These are phyloP conservation scores for Nasonia longicornis DNA, from an alignment of 1,140 invertebrate species.

Conservation along the genomic window DNA sequence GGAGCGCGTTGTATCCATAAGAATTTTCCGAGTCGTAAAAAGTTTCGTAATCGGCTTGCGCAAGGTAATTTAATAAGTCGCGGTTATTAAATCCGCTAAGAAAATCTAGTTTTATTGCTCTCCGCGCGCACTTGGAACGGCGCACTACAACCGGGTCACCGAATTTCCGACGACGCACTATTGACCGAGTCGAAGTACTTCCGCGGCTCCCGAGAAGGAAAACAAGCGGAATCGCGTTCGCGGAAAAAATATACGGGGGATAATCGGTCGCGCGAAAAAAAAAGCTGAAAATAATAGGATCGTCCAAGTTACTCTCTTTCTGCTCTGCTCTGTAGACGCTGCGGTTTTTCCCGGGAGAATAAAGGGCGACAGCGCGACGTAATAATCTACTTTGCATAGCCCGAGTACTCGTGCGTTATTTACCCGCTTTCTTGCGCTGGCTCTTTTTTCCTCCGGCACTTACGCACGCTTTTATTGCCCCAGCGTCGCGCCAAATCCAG, in stretches of 20 bases:
- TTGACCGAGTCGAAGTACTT: not conserved
- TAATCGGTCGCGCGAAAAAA: slow-evolving; percentile 31
- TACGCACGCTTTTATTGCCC: slow-evolving; percentile 7
- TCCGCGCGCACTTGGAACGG: too few species aligned
- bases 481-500: not conserved
- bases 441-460: not conserved
- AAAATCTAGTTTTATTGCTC: not conserved
- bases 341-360: slow-evolving; percentile 5
- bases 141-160: not conserved
- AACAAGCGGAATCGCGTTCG: not conserved
- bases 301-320: slow-evolving; percentile 41
- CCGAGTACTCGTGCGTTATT: slow-evolving; percentile 23
- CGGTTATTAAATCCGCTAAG: not conserved
- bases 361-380: slow-evolving; percentile 4
- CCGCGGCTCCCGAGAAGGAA: not conserved
- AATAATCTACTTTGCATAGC: slow-evolving; percentile 35
- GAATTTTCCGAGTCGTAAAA: not conserved
- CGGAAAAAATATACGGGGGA: slow-evolving; percentile 43
- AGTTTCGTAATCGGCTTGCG: not conserved
- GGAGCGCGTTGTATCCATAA: not conserved
- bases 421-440: not conserved
- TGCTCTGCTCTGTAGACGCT: not conserved
- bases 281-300: slow-evolving; percentile 42
- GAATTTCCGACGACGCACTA: not conserved
- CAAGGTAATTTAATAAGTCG: not conserved